These are phyloP conservation scores for Kradibia gibbosae DNA, from an alignment of 1,140 invertebrate species.

Conservation along the genomic window DNA sequence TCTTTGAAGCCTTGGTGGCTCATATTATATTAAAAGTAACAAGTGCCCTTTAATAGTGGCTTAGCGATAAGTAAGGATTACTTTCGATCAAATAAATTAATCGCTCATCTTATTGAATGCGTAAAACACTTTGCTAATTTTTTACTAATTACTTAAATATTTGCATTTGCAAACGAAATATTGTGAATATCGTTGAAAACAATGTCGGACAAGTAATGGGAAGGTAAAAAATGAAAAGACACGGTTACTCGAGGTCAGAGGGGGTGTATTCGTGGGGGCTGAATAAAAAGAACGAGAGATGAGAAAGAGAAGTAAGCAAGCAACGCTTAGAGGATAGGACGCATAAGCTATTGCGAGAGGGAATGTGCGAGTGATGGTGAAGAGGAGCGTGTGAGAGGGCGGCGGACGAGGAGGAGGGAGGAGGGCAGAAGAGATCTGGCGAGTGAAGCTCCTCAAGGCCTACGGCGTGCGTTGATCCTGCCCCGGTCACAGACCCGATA, in stretches of 20 bases:
- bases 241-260: background rate
- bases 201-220: too few relatives aligned
- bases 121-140: too few relatives aligned
- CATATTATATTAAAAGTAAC: too few relatives aligned
- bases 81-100: too few relatives aligned
- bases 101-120: too few relatives aligned
- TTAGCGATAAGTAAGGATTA: too few relatives aligned
- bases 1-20: too few relatives aligned
- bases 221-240: background rate
- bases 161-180: too few relatives aligned
- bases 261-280: constrained; percentile 20
- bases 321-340: constrained; percentile 27
- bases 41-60: too few relatives aligned
- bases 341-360: constrained; percentile 39
- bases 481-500: constrained; percentile 69
- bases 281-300: constrained; percentile 48
- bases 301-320: constrained; percentile 51
- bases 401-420: constrained; percentile 3
- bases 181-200: too few relatives aligned
- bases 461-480: constrained; percentile 70
- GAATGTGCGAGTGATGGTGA: constrained; percentile 13
- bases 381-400: constrained; percentile 11
- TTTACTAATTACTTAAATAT: too few relatives aligned
- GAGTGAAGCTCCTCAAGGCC: constrained; percentile 67
- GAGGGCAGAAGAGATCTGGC: constrained; percentile 36